phyloP scores from a whole-genome alignment of 2,113 vertebrate genomes.

The Rissa tridactyla region DNA sequence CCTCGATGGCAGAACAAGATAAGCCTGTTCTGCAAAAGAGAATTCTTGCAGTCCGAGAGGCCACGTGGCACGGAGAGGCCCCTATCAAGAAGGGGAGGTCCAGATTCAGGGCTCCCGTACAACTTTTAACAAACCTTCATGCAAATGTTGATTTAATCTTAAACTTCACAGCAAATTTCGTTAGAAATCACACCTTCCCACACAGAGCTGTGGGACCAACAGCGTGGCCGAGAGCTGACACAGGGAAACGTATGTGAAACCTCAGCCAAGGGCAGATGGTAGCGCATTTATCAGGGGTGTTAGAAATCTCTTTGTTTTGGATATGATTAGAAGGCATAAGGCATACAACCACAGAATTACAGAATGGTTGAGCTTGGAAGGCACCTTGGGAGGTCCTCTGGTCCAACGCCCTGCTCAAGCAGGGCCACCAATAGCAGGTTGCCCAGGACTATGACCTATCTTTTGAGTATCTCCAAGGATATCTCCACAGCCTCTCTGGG shows the following conservation, averaged over 20 bases:
- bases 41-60: slow-evolving; percentile 5
- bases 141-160: not conserved
- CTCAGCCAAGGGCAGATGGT: not conserved
- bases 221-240: not conserved
- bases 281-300: not conserved
- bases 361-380: not conserved
- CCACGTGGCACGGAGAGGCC: slow-evolving; percentile 2
- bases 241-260: not conserved
- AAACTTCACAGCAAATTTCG: not conserved
- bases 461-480: not conserved
- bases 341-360: not conserved
- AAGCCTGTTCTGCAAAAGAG: slow-evolving; percentile 55
- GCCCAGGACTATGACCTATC: not conserved
- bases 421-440: not conserved
- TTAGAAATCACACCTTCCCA: not conserved
- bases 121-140: not conserved
- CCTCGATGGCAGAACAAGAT: slow-evolving; percentile 14
- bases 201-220: not conserved
- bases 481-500: not conserved
- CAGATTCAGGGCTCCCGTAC: not conserved
- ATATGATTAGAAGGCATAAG: not conserved
- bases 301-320: not conserved
- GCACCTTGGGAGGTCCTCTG: not conserved
- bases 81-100: not conserved
- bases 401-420: not conserved